A percentile compares a stretch with the other conserved stretches of the same genome.
Conservation (phyloP, 2,888 invertebrate species). For the Callinectes sapidus region DNA sequence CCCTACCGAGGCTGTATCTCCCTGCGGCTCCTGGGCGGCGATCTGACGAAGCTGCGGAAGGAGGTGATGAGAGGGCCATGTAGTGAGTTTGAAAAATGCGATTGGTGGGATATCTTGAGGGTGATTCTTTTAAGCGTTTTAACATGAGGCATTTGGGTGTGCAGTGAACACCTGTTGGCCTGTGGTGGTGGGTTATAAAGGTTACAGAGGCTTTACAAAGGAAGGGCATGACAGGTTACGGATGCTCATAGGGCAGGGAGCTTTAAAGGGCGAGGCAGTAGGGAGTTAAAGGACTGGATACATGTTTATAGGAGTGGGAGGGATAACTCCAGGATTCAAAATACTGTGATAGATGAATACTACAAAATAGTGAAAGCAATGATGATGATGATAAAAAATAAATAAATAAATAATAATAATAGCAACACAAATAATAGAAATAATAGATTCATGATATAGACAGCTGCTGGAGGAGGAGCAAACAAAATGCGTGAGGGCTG, state of each 20-base stretch:
- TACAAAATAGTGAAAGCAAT: background rate
- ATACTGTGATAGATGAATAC: background rate
- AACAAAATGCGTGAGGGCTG: background rate
- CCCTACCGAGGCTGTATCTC: constrained; percentile 40
- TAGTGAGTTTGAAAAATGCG: background rate
- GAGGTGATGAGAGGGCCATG: constrained; percentile 13
- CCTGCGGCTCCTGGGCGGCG: constrained; percentile 64
- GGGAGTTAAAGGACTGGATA: background rate
- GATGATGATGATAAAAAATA: background rate
- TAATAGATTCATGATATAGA: background rate
- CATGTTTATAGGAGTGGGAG: background rate
- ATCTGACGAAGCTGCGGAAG: constrained; percentile 61
- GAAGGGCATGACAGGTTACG: background rate
- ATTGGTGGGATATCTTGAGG: background rate
- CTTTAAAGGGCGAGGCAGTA: background rate
- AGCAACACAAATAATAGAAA: background rate
- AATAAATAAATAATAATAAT: background rate
- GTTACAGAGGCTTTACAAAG: background rate
- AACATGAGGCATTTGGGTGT: background rate
- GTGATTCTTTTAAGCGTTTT: background rate
- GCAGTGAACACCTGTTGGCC: background rate
- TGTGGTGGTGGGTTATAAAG: background rate
- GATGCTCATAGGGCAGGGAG: background rate
- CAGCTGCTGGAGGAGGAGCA: no score
- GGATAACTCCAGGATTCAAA: background rate